A percentile compares a stretch with the other conserved stretches of the same genome.
Conservation (phyloP, 2,113 vertebrate species). For the Atherinomorus stipes region DNA sequence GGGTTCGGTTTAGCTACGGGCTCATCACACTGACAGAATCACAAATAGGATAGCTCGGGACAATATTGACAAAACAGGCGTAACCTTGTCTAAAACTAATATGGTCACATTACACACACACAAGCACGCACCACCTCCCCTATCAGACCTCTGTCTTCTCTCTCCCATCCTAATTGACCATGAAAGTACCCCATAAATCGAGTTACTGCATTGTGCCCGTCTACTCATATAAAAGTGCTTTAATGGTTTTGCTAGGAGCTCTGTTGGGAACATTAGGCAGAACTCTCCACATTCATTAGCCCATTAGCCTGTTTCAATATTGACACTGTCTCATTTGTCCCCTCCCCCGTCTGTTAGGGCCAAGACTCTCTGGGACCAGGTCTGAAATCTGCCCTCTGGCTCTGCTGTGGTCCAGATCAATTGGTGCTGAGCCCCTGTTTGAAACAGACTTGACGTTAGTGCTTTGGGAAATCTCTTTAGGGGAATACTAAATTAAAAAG, state of each 20-base stretch:
- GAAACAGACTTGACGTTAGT: conserved; percentile 9
- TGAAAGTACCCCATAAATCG: conserved; percentile 78
- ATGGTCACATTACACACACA: conserved; percentile 45
- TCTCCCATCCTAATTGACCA: conserved; percentile 76
- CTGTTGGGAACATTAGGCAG: conserved; percentile 78
- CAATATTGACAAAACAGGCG: conserved; percentile 52
- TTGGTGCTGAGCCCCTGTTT: background rate
- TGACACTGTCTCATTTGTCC: conserved; percentile 74
- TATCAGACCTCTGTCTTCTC: conserved; percentile 61
- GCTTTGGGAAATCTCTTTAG: conserved; percentile 29
- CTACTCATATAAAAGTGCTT: conserved; percentile 78
- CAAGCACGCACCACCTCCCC: conserved; percentile 23
- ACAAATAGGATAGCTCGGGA: conserved; percentile 21
- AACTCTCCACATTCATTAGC: conserved; percentile 76
- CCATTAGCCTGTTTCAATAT: conserved; percentile 78
- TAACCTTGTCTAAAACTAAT: conserved; percentile 61
- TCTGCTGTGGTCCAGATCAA: conserved; percentile 41
- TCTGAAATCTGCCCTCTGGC: conserved; percentile 49
- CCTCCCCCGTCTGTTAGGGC: conserved; percentile 55
- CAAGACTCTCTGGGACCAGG: conserved; percentile 60
- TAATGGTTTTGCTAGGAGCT: conserved; percentile 77
- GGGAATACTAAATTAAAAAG: background rate
- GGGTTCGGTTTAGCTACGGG: conserved; percentile 11
- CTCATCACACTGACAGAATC: conserved; percentile 28
- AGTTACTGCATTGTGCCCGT: conserved; percentile 76